Evolutionary conservation across 2,113 vertebrate species (phyloP).

Genomic region (Leuciscus idus): DNA sequence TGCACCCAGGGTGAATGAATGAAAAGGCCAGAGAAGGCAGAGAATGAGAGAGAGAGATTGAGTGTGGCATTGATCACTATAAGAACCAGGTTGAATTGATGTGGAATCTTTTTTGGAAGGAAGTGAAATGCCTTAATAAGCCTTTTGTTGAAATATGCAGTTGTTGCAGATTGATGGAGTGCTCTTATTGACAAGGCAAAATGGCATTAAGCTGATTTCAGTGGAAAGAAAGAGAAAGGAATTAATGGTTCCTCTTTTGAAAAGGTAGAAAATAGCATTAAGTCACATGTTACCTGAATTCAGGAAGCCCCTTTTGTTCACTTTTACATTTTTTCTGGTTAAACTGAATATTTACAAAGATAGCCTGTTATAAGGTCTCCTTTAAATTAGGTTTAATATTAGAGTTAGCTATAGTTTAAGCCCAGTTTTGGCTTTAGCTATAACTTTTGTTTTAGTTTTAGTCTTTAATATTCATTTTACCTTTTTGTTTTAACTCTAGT

Average conservation of each 20-base stretch:
- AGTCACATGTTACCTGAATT: neutral
- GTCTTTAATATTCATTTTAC: neutral
- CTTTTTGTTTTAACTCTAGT: neutral
- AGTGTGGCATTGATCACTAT: slow-evolving; percentile 77
- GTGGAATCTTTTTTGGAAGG: slow-evolving; percentile 59
- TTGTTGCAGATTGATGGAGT: slow-evolving; percentile 65
- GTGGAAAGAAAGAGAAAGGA: slow-evolving; percentile 30
- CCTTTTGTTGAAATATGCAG: slow-evolving; percentile 73
- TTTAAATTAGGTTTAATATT: neutral
- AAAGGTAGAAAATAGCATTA: neutral
- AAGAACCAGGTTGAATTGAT: slow-evolving; percentile 63
- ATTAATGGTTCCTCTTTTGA: slow-evolving; percentile 3
- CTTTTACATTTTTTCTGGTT: neutral
- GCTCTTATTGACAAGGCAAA: slow-evolving; percentile 19
- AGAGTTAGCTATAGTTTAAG: neutral
- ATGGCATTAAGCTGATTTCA: slow-evolving; percentile 25
- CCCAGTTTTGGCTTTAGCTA: neutral
- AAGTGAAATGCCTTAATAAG: slow-evolving; percentile 65
- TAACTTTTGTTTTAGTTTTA: neutral
- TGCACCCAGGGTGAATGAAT: slow-evolving; percentile 71
- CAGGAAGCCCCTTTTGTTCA: neutral
- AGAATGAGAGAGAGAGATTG: slow-evolving; percentile 65
- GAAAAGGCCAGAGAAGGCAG: slow-evolving; percentile 69
- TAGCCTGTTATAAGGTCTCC: neutral
- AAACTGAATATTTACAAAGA: neutral